Evolutionary conservation across 2,888 invertebrate species (phyloP).

Genomic region (Leptopterna dolabrata): DNA sequence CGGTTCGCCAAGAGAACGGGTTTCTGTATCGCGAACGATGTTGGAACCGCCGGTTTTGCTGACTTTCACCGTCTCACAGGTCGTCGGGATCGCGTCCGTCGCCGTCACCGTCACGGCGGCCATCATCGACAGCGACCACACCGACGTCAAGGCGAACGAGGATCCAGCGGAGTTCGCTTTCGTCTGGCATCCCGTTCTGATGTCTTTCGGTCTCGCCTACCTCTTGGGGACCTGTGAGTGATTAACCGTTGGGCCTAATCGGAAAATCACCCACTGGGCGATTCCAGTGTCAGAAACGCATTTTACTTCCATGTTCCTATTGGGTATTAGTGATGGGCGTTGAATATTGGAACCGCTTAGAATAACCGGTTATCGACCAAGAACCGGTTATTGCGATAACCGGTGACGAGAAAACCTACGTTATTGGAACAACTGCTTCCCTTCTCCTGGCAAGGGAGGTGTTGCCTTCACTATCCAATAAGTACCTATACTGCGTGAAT

Average conservation of each 20-base stretch:
- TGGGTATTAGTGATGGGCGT: neutral
- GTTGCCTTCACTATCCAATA: too few relatives aligned
- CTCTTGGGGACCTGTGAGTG: constrained; percentile 34
- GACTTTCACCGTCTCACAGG: constrained; percentile 21
- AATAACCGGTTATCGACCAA: too few relatives aligned
- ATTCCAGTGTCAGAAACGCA: too few relatives aligned
- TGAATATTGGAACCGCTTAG: too few relatives aligned
- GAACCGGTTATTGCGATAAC: too few relatives aligned
- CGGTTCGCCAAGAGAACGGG: neutral
- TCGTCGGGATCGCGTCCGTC: neutral
- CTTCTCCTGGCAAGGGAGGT: too few relatives aligned
- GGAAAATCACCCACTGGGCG: too few relatives aligned
- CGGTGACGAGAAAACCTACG: too few relatives aligned
- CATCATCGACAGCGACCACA: neutral
- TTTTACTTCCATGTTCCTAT: neutral
- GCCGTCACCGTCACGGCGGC: neutral
- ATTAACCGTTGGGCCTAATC: too few relatives aligned
- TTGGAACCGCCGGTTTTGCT: constrained; percentile 32
- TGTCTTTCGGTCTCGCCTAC: neutral
- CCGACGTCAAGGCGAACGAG: neutral
- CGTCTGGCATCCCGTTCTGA: constrained; percentile 29
- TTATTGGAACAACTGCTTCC: too few relatives aligned
- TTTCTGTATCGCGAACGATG: neutral
- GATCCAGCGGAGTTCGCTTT: neutral
- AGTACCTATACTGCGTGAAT: too few relatives aligned